These are phyloP conservation scores for Aviceda subcristata DNA, from an alignment of 2,113 vertebrate genomes.

Conservation along the genomic window DNA sequence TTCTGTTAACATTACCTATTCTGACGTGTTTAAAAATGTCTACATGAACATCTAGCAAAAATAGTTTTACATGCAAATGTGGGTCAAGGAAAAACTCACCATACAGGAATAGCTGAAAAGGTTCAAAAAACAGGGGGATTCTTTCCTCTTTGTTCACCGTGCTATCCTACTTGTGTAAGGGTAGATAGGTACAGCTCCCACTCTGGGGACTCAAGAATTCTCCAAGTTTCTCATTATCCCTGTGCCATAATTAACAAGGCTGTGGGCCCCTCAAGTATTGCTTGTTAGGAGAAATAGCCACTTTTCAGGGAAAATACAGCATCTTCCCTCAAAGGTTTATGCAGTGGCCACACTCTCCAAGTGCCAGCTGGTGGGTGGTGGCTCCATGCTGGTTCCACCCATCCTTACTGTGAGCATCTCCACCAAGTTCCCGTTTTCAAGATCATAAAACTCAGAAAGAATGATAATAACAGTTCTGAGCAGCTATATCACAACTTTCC, in stretches of 20 bases:
- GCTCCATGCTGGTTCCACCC: background rate
- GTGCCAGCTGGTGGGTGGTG: too few relatives aligned
- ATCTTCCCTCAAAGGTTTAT: background rate
- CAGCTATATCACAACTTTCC: background rate
- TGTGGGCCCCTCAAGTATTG: too few relatives aligned
- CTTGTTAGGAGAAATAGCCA: background rate
- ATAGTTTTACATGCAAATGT: rapidly evolving
- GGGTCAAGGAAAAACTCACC: background rate
- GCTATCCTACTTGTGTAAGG: background rate
- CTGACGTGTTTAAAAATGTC: background rate
- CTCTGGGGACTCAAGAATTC: background rate
- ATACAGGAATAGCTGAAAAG: background rate
- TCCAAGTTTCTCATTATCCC: background rate
- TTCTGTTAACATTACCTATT: background rate
- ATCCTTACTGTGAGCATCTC: background rate
- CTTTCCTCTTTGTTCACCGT: background rate
- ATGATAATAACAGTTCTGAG: background rate
- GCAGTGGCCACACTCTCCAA: too few relatives aligned
- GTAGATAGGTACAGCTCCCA: background rate
- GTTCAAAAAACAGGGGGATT: background rate
- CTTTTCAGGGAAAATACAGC: background rate
- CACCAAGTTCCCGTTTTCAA: background rate
- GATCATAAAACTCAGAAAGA: background rate
- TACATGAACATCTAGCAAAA: background rate
- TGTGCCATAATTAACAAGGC: background rate